phyloP scores from a whole-genome alignment of 2,797 vertebrate species.

The Muscicapa comitata region DNA sequence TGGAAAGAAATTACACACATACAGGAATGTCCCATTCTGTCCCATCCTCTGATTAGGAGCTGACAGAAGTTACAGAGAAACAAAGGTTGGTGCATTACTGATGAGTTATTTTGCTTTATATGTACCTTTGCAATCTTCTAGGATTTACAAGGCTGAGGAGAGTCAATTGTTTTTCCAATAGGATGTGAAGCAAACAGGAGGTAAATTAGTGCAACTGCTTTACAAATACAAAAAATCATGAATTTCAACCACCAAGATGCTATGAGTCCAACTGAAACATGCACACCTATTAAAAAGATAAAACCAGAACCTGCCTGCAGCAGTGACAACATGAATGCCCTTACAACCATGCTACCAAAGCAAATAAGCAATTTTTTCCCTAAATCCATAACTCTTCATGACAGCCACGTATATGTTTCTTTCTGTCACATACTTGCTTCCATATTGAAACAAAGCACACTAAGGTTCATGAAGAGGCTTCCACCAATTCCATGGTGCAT shows the following conservation, averaged over 20 bases:
- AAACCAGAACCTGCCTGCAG: neutral
- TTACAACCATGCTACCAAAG: neutral
- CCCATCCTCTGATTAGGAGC: neutral
- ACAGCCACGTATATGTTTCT: neutral
- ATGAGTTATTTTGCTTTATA: neutral
- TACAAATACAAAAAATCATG: neutral
- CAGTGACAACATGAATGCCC: neutral
- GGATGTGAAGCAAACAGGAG: neutral
- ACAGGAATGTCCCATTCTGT: neutral
- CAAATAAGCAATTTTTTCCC: neutral
- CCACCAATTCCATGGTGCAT: neutral
- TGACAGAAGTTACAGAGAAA: neutral
- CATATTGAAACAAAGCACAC: neutral
- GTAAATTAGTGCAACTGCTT: neutral
- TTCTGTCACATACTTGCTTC: neutral
- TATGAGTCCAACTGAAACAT: neutral
- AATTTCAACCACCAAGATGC: neutral
- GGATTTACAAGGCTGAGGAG: neutral
- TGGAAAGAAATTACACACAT: neutral
- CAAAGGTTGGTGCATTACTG: fast-evolving
- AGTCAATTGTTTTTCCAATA: neutral
- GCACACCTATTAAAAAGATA: neutral
- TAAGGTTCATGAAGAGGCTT: neutral
- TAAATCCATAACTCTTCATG: neutral
- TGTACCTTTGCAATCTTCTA: neutral